Evolutionary conservation across 2,113 vertebrate genomes (phyloP).

Genomic region (Grallaria varia): DNA sequence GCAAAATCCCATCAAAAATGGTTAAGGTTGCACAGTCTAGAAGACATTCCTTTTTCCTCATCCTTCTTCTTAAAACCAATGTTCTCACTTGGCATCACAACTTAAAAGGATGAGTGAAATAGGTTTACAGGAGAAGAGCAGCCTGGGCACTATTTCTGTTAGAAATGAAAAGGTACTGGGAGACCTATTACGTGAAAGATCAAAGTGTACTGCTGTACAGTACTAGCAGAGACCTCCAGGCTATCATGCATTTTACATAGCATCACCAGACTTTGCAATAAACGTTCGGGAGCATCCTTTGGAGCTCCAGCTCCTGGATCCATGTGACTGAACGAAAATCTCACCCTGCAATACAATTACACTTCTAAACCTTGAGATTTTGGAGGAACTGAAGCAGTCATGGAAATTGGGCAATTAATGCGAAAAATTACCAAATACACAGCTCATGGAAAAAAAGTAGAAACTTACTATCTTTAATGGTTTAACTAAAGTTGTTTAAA

Average conservation of each 20-base stretch:
- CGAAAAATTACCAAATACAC: not conserved
- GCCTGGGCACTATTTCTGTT: not conserved
- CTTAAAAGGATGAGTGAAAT: not conserved
- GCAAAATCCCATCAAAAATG: not conserved
- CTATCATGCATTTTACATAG: not conserved
- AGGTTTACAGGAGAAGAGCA: not conserved
- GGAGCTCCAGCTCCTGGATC: not conserved
- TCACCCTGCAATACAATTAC: not conserved
- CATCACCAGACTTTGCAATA: not conserved
- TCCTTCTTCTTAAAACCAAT: constrained; percentile 10
- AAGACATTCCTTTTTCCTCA: not conserved
- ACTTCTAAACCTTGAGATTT: not conserved
- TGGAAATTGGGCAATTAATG: not conserved
- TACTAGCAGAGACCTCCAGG: not conserved
- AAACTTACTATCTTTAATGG: not conserved
- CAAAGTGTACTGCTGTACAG: not conserved
- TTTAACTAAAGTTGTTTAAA: not conserved
- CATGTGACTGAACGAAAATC: not conserved
- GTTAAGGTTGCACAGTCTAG: not conserved
- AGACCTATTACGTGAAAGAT: constrained; percentile 37
- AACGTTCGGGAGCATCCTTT: not conserved
- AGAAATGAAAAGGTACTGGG: constrained; percentile 36
- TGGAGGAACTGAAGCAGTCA: not conserved
- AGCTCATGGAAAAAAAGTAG: not conserved
- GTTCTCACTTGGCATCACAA: not conserved